Evolutionary conservation across 2,888 invertebrate genomes (phyloP).

Genomic region (Urechis unicinctus): DNA sequence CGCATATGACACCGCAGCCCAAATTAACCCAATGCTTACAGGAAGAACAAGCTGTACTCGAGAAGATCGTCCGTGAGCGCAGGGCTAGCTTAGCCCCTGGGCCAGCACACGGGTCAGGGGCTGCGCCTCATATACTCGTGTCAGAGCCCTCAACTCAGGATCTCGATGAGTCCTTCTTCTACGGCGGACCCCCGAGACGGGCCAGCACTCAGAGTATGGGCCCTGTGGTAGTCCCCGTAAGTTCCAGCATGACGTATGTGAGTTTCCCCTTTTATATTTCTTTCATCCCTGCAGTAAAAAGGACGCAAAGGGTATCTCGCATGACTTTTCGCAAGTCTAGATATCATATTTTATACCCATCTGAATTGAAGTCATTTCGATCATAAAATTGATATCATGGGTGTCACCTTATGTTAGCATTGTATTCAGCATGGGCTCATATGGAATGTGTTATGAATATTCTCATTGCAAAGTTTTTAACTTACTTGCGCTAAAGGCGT

Average conservation of each 20-base stretch:
- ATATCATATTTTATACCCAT: too few relatives aligned
- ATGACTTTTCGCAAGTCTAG: too few relatives aligned
- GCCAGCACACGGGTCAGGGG: background rate
- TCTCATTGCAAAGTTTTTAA: too few relatives aligned
- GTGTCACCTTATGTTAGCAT: too few relatives aligned
- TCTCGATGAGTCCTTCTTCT: constrained; percentile 13
- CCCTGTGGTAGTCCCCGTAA: constrained; percentile 37
- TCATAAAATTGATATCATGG: too few relatives aligned
- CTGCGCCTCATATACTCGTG: constrained; percentile 19
- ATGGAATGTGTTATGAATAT: too few relatives aligned
- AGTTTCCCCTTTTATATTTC: background rate
- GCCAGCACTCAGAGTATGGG: constrained; percentile 47
- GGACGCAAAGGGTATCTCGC: too few relatives aligned
- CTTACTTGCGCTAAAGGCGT: too few relatives aligned
- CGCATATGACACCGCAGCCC: too few relatives aligned
- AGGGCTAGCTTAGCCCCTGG: constrained; percentile 20
- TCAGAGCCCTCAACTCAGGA: constrained; percentile 21
- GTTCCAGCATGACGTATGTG: constrained; percentile 12
- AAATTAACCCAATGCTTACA: background rate
- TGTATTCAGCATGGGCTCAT: too few relatives aligned
- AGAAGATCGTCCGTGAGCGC: constrained; percentile 20
- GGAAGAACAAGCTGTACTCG: constrained; percentile 24
- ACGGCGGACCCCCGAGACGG: constrained; percentile 26
- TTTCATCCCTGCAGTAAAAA: too few relatives aligned
- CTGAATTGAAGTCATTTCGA: too few relatives aligned